Evolutionary conservation across 1,140 invertebrate species (phyloP).

Genomic region (Thalassaphorura encarpata): DNA sequence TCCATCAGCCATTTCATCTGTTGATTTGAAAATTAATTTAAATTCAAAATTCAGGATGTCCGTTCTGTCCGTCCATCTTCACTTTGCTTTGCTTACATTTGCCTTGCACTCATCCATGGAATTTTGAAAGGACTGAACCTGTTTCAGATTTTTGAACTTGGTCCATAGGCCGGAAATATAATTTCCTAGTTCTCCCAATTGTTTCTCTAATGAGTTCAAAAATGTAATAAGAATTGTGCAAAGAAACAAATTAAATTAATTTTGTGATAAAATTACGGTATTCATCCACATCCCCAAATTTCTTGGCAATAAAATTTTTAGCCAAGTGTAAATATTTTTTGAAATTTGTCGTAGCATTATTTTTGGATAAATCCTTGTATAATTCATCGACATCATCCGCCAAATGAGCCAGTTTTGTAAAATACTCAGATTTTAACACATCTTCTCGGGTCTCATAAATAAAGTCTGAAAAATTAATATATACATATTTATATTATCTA

Average conservation of each 20-base stretch:
- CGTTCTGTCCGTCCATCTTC: no score
- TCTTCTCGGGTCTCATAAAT: conserved; percentile 65
- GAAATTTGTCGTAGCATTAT: conserved; percentile 60
- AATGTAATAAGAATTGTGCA: no score
- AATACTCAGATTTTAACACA: conserved; percentile 65
- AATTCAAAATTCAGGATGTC: no score
- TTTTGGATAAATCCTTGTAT: conserved; percentile 60
- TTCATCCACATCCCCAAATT: conserved; percentile 33
- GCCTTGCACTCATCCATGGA: no score
- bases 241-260: no score
- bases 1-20: conserved; percentile 21
- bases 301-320: conserved; percentile 57
- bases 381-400: conserved; percentile 64
- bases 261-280: no score
- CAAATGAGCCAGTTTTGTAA: conserved; percentile 62
- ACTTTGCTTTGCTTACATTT: no score
- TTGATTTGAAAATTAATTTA: no score
- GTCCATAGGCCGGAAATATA: neutral
- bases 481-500: no score
- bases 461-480: conserved; percentile 63
- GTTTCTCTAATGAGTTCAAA: no score
- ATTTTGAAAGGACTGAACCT: no score
- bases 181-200: neutral
- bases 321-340: conserved; percentile 53
- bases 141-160: neutral